These are phyloP conservation scores for Drosophila ercepeae DNA, from an alignment of 1,140 invertebrate genomes.

Conservation along the genomic window DNA sequence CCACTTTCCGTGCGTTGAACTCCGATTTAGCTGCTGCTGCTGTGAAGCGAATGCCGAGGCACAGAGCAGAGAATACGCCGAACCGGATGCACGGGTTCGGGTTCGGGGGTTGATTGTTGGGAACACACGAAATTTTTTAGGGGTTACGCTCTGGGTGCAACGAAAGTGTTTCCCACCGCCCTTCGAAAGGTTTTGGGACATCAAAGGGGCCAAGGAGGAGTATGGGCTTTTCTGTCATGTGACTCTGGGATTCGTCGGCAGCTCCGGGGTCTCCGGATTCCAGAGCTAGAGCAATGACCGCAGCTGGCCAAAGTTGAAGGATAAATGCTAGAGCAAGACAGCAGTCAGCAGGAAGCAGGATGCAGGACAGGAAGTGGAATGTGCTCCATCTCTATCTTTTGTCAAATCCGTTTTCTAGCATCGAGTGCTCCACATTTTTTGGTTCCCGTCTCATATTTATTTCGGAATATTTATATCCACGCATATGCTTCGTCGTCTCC, in stretches of 20 bases:
- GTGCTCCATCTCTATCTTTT: background rate
- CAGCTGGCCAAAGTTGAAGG: slow-evolving; percentile 76
- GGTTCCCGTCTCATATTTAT: slow-evolving; percentile 44
- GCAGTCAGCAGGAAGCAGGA: too few species aligned
- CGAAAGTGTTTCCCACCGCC: slow-evolving; percentile 64
- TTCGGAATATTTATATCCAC: slow-evolving; percentile 59
- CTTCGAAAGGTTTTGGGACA: background rate
- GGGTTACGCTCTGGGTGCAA: slow-evolving; percentile 66
- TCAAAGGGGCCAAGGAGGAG: background rate
- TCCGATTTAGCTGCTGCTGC: slow-evolving; percentile 13
- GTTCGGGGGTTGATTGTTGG: slow-evolving; percentile 25
- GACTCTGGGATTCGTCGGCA: slow-evolving; percentile 20
- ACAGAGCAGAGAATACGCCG: background rate
- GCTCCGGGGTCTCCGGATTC: slow-evolving; percentile 14
- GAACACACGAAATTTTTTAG: slow-evolving; percentile 54
- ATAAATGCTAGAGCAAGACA: slow-evolving; percentile 38
- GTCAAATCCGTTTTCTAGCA: slow-evolving; percentile 24
- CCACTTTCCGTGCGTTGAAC: slow-evolving; percentile 86
- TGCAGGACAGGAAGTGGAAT: slow-evolving; percentile 18
- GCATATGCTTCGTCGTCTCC: slow-evolving; percentile 4
- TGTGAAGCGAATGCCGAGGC: slow-evolving; percentile 23
- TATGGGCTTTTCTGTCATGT: slow-evolving; percentile 30
- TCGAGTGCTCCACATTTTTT: slow-evolving; percentile 22
- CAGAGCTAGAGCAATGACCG: slow-evolving; percentile 74
- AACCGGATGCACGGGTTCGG: slow-evolving; percentile 25